Evolutionary conservation across 2,888 invertebrate genomes (phyloP).

Genomic region (Mycogona germanica): DNA sequence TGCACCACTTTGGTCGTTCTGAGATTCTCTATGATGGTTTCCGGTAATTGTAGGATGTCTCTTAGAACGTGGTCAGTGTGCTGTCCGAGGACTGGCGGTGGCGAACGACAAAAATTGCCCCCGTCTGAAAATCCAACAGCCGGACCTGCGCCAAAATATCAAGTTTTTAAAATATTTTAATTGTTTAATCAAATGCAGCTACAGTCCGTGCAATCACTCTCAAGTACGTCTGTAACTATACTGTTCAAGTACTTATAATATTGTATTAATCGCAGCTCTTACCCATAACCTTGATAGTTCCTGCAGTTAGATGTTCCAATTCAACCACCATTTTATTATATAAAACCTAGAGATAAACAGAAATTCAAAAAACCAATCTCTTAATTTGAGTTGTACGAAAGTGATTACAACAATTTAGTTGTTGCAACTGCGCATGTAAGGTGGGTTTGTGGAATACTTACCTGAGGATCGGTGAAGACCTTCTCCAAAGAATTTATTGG

Average conservation of each 20-base stretch:
- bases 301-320: slow-evolving; percentile 48
- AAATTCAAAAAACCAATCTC: no score
- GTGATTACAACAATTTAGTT: no score
- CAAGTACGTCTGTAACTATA: not conserved
- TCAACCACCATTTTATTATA: slow-evolving; percentile 29
- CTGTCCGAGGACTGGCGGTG: slow-evolving; percentile 77
- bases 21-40: slow-evolving; percentile 18
- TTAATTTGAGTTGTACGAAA: no score
- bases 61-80: slow-evolving; percentile 66
- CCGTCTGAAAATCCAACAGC: slow-evolving; percentile 68
- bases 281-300: slow-evolving; percentile 53
- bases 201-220: not conserved
- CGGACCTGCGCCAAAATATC: slow-evolving; percentile 45
- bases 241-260: not conserved
- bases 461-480: slow-evolving; percentile 80
- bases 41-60: slow-evolving; percentile 25
- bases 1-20: no score
- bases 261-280: not conserved
- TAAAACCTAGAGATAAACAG: slow-evolving; percentile 27
- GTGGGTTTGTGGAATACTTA: slow-evolving; percentile 49
- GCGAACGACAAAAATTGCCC: slow-evolving; percentile 51
- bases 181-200: not conserved
- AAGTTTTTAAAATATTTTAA: not conserved
- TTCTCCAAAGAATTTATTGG: slow-evolving; percentile 76
- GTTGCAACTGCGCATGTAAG: slow-evolving; percentile 52